A percentile compares a stretch with the other conserved stretches of the same genome.
These are phyloP conservation scores for Hypena proboscidalis DNA, from an alignment of 2,888 invertebrate species.

Conservation along the genomic window DNA sequence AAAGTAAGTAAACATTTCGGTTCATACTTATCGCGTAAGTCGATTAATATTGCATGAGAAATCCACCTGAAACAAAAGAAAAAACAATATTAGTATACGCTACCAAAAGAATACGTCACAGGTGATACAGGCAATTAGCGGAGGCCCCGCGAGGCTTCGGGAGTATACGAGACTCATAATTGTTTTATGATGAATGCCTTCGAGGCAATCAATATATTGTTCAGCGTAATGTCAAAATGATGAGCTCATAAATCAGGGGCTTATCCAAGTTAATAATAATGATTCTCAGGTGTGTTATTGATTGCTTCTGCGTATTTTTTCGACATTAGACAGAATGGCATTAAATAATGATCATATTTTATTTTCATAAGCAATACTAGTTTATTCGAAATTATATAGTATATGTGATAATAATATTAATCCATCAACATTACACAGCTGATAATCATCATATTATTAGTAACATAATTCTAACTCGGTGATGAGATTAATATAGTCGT, in stretches of 20 bases:
- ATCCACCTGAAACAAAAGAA: conserved; percentile 77
- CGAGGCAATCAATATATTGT: conserved; percentile 27
- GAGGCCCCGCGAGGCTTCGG: conserved; percentile 1
- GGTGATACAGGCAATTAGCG: conserved; percentile 7
- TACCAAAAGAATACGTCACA: not conserved
- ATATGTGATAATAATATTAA: too few species aligned
- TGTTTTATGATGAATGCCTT: conserved; percentile 29
- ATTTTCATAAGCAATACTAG: too few species aligned
- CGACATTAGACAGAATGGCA: conserved; percentile 1
- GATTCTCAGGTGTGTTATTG: conserved; percentile 11
- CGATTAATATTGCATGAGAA: conserved; percentile 58
- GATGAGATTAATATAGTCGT: too few species aligned
- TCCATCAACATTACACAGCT: too few species aligned
- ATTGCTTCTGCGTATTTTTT: conserved; percentile 7
- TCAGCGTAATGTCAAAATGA: conserved; percentile 30
- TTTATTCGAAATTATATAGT: too few species aligned
- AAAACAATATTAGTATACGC: conserved; percentile 24
- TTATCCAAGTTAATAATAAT: conserved; percentile 13
- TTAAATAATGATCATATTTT: too few species aligned
- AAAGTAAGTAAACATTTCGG: conserved; percentile 37
- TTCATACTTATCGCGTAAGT: conserved; percentile 66
- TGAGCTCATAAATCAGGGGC: conserved; percentile 24
- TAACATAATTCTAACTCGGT: too few species aligned
- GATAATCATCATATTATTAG: too few species aligned
- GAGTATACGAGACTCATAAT: conserved; percentile 19